Evolutionary conservation across 2,113 vertebrate genomes (phyloP), one percentile per base, ranked within the genome.

Genomic region (Scortum barcoo): DNA sequence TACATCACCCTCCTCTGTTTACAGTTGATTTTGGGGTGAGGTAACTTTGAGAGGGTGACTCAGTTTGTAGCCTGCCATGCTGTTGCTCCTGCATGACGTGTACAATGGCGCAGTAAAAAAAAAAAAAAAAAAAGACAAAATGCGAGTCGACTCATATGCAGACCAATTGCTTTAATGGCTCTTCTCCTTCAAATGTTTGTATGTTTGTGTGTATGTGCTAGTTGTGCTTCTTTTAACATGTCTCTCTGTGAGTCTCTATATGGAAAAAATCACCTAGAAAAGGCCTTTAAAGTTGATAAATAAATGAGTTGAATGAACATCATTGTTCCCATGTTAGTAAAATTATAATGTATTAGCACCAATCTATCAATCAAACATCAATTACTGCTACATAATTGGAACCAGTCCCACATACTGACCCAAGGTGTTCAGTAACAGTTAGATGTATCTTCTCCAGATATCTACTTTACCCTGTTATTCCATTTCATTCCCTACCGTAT

Each of bases 281-380:
- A 36, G 33, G 6, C 33, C 20, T 65, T 51, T 66, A 84, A 61
- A 50, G 26, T 17, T 69, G 26, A 72, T 61, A 44, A 68, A 84
- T 61, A 46, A 67, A 67, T 72, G 1, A 66, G 40, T 36, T 60
- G 22, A 60, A 66, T 28, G 38, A 50, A 30, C 63, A 54, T 60
- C 9, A 4, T 62, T 7, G 42, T 38, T 68, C 44, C 51, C 3
- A 33, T 60, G 33, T 54, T 26, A 51, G 14, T 30, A 38, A 51
- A 22, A 8, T 44, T 42, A n/a, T 7, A 65, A 22, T 14, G 2
- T n/a, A 33, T 30, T 3, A n/a, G 75, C 26, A 28, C 16, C 57
- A 38, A 5, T n/a, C 36, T 19, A n/a, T n/a, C n/a, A n/a, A n/a
- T n/a, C n/a, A n/a, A n/a, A 61, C 44, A 19, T 61, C 28, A 12